Conservation (phyloP, 2,113 vertebrate genomes). For the Tretioscincus oriximinensis region DNA sequence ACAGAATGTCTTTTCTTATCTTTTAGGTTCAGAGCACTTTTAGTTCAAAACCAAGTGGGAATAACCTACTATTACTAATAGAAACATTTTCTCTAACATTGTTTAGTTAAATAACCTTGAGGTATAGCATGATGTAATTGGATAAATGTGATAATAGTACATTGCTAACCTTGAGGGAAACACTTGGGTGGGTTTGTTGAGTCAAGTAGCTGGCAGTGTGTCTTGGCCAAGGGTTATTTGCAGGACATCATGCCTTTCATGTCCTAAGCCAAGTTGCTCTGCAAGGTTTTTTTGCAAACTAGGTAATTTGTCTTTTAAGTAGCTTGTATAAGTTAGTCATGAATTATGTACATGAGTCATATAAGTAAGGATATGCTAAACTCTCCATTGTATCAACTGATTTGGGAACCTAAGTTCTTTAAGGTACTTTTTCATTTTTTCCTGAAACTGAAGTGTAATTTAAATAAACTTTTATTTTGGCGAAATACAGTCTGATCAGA, state of each 20-base stretch:
- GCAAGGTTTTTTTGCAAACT: neutral
- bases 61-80: conserved; percentile 10
- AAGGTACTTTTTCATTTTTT: neutral
- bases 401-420: neutral
- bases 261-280: neutral
- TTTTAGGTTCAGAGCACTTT: neutral
- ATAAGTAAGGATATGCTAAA: neutral
- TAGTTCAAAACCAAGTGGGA: neutral
- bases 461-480: neutral
- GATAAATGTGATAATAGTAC: conserved; percentile 20
- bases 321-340: neutral
- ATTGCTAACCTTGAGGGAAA: neutral
- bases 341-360: neutral
- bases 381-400: neutral
- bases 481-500: neutral
- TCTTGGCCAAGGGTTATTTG: neutral
- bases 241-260: neutral
- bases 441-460: neutral
- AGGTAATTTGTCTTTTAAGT: neutral
- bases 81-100: conserved; percentile 26
- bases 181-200: neutral
- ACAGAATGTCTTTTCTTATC: neutral
- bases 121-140: neutral
- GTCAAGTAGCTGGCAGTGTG: neutral
- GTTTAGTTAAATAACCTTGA: conserved; percentile 31